A percentile compares a stretch with the other conserved stretches of the same genome.
Conservation (phyloP, 2,888 invertebrate species). For the Apotomis turbidana region DNA sequence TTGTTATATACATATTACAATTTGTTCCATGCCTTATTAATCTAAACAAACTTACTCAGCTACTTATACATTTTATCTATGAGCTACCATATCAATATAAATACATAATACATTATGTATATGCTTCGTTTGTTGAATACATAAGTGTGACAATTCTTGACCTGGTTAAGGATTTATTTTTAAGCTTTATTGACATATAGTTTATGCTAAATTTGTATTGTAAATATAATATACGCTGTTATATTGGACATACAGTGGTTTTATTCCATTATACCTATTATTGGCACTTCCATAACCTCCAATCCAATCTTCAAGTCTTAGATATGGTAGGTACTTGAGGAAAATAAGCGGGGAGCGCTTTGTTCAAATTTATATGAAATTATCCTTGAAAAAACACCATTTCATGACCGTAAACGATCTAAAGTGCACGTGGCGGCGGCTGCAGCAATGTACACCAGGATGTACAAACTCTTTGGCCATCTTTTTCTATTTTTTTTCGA, state of each 20-base stretch:
- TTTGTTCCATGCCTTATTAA: constrained; percentile 17
- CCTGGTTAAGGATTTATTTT: constrained; percentile 32
- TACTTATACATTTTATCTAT: not conserved
- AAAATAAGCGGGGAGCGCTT: no score
- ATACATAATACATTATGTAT: constrained; percentile 30
- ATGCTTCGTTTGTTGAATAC: constrained; percentile 21
- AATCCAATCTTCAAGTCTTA: no score
- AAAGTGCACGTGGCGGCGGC: no score
- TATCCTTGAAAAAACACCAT: no score
- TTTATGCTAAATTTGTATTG: constrained; percentile 29
- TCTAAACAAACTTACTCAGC: constrained; percentile 10
- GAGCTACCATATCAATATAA: constrained; percentile 37
- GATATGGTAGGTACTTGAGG: no score
- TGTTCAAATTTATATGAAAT: no score
- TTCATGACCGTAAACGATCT: no score
- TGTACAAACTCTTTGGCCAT: no score
- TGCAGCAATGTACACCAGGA: no score
- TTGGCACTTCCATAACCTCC: no score
- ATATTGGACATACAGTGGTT: not conserved
- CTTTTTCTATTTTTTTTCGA: no score
- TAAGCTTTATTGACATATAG: constrained; percentile 16
- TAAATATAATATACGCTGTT: constrained; percentile 29
- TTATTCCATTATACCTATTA: not conserved
- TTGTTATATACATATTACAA: not conserved
- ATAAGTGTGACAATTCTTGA: constrained; percentile 18